Percentiles rank a stretch among this genome's conserved stretches.
phyloP scores from a whole-genome alignment of 2,888 invertebrate genomes.

The Cheilosia pagana region DNA sequence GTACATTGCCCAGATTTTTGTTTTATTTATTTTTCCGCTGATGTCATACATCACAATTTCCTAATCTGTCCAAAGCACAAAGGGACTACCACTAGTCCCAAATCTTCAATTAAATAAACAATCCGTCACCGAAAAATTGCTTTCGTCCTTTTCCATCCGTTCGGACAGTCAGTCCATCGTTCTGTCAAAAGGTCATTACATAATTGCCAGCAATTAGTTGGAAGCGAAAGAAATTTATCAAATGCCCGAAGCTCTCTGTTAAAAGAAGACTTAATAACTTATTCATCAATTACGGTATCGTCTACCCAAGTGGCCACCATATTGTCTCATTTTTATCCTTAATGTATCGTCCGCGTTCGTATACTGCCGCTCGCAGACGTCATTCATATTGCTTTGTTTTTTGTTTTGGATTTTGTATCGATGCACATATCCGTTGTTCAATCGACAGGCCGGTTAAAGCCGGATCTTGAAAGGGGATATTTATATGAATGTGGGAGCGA shows the following conservation, averaged over 20 bases:
- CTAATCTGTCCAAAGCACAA: too few species aligned
- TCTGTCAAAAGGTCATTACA: conserved; percentile 36
- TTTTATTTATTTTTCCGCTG: too few species aligned
- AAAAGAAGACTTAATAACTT: conserved; percentile 49
- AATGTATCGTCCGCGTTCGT: not conserved
- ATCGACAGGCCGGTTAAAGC: conserved; percentile 19
- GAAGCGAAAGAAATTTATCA: conserved; percentile 38
- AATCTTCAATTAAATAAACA: conserved; percentile 27
- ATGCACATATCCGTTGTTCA: conserved; percentile 47
- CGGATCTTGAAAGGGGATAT: conserved; percentile 41
- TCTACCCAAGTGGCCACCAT: conserved; percentile 45
- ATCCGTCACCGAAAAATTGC: conserved; percentile 25
- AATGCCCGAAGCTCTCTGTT: conserved; percentile 30
- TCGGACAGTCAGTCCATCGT: not conserved
- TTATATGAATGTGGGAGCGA: conserved; percentile 44
- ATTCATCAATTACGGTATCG: conserved; percentile 52
- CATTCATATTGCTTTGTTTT: conserved; percentile 13
- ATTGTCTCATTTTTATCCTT: conserved; percentile 40
- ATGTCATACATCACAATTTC: too few species aligned
- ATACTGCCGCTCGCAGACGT: conserved; percentile 10
- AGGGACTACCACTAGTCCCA: too few species aligned
- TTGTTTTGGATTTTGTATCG: conserved; percentile 6
- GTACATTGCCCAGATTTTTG: too few species aligned
- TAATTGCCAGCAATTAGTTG: conserved; percentile 59
- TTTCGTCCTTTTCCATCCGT: not conserved